These are phyloP conservation scores for Chiloscyllium punctatum DNA, from an alignment of 2,797 vertebrate species.

Conservation along the genomic window DNA sequence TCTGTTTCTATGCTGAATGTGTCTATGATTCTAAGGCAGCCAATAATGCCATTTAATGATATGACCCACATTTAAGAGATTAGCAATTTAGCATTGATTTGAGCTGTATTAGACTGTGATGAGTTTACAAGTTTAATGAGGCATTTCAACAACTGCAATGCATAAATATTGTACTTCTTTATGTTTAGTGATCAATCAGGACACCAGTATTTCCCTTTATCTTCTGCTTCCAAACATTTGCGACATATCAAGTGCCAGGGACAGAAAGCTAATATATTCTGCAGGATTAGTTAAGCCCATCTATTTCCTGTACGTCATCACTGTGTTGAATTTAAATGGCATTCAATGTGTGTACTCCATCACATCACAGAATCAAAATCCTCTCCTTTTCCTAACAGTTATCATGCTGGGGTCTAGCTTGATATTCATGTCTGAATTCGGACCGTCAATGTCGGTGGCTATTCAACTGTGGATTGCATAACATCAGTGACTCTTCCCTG, in stretches of 20 bases:
- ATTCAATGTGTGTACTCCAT: neutral
- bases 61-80: neutral
- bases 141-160: neutral
- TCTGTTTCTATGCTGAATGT: no score
- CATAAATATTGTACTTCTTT: neutral
- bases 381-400: neutral
- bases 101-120: neutral
- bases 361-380: neutral
- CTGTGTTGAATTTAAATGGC: neutral
- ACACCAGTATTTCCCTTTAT: neutral
- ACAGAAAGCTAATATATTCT: neutral
- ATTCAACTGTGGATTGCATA: neutral
- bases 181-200: neutral
- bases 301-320: neutral
- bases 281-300: neutral
- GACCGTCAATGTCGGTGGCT: neutral
- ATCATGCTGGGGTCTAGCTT: neutral
- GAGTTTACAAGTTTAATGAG: neutral
- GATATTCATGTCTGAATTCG: neutral
- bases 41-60: neutral
- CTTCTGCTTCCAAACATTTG: conserved; percentile 8
- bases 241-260: neutral
- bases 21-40: no score
- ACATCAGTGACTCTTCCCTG: neutral
- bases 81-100: neutral